phyloP scores from a whole-genome alignment of 1,140 invertebrate species.

The Cydia amplana region DNA sequence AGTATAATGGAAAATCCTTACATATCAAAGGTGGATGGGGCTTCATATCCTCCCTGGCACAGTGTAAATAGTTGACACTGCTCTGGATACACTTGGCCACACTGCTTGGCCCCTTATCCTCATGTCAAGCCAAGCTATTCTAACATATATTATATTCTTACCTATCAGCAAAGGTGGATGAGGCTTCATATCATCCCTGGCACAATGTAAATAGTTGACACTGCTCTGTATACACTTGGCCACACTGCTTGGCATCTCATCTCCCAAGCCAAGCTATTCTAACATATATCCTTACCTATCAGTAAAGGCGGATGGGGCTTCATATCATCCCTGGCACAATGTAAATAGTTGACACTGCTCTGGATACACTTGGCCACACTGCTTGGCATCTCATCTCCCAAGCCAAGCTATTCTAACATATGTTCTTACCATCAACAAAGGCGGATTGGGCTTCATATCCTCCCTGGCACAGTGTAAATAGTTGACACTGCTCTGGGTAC shows the following conservation, averaged over 20 bases:
- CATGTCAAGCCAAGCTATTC: constrained; percentile 79
- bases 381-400: constrained; percentile 80
- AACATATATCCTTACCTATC: constrained; percentile 73
- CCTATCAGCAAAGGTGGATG: constrained; percentile 87
- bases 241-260: constrained; percentile 83
- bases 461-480: constrained; percentile 74
- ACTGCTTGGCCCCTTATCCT: constrained; percentile 72
- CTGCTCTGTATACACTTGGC: constrained; percentile 85
- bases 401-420: constrained; percentile 85
- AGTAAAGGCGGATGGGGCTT: constrained; percentile 84
- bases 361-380: constrained; percentile 83
- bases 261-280: constrained; percentile 49
- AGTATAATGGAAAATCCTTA: too few relatives aligned
- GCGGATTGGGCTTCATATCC: constrained; percentile 85
- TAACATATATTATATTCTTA: constrained; percentile 33
- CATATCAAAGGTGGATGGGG: constrained; percentile 87
- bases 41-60: constrained; percentile 84
- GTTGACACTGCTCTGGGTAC: constrained; percentile 83
- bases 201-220: constrained; percentile 86
- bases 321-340: constrained; percentile 85
- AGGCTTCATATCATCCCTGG: constrained; percentile 85
- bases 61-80: constrained; percentile 86
- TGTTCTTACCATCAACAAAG: constrained; percentile 85
- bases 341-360: constrained; percentile 85
- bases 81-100: constrained; percentile 85